Evolutionary conservation across 92 coral and sea anemone genomes (phyloP), one percentile per base, ranked within the genome.

Genomic region (Paragorgia papillata): DNA sequence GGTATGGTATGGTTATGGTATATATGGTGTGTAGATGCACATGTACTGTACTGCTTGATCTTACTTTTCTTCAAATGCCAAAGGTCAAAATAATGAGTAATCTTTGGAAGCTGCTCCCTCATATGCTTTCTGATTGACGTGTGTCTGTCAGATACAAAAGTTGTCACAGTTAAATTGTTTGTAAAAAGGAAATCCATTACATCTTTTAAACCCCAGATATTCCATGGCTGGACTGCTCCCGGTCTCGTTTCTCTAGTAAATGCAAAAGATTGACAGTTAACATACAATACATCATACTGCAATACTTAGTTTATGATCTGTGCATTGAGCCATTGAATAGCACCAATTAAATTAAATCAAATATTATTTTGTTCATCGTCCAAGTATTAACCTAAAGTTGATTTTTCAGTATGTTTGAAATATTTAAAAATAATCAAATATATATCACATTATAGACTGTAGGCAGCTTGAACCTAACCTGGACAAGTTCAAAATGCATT

Each of bases 61-160:
- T 63, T 46, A 78, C 82, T 78, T 65, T 78, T 78, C 70, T 78
- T 78, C 64, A 64, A 48, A 41, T 78, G 82, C 82, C 82, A 78
- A 1, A 78, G 2, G 14, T 75, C 81, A 33, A 58, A 75, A 39
- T 75, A 75, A 29, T 75, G 81, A 1, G 17, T 40, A 12, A 75
- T 60, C 1, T 56, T 7, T 28, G 34, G 34, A 31, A 76, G 18
- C 0, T 2, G 18, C 29, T 22, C 37, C 29, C 63, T 62, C 82
- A 63, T 44, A 14, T 63, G 34, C 9, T 39, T 46, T 7, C 50
- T 29, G 28, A 78, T 78, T 0, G 83, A 76, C 5, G 79, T 28
- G 31, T 83, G 87, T 12, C 83, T 48, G 62, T 82, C 82, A 2
- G 86, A 82, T 5, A 82, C 53, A 21, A 82, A 82, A 0, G 86